A percentile compares a stretch with the other conserved stretches of the same genome.
Evolutionary conservation across 2,888 invertebrate species (phyloP).

Genomic region (Hylaea fasciaria): DNA sequence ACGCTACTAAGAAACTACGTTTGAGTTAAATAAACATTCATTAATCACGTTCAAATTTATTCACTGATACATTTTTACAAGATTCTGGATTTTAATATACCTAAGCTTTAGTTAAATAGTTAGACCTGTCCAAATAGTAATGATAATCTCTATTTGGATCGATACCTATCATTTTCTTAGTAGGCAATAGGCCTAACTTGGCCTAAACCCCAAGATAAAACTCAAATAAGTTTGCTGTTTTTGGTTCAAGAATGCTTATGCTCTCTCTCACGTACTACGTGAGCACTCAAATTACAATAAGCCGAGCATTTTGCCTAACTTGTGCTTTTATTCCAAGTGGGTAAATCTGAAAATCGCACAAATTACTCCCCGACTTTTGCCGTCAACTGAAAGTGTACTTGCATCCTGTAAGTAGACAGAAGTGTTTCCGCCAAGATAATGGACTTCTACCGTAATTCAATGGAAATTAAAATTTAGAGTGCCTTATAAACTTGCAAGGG

Average conservation of each 20-base stretch:
- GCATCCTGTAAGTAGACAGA: slow-evolving; percentile 19
- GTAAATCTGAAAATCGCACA: slow-evolving; percentile 19
- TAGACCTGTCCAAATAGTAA: no score
- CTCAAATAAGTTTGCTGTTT: background rate
- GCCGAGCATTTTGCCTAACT: slow-evolving; percentile 7
- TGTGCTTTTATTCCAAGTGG: slow-evolving; percentile 23
- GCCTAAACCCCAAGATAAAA: no score
- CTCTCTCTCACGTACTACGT: background rate
- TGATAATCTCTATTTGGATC: no score
- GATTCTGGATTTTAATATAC: no score
- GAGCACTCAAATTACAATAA: slow-evolving; percentile 14
- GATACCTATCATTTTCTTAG: no score
- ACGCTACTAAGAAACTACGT: no score
- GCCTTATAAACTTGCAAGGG: slow-evolving; percentile 2
- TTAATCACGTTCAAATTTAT: no score
- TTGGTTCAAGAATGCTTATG: background rate
- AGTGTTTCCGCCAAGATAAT: slow-evolving; percentile 17
- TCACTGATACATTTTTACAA: no score
- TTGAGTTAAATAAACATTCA: no score
- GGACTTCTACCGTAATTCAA: slow-evolving; percentile 9
- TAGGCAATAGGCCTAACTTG: no score
- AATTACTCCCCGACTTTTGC: slow-evolving; percentile 16
- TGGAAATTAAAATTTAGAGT: slow-evolving; percentile 6
- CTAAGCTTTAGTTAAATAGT: no score
- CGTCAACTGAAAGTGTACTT: slow-evolving; percentile 18